A percentile compares a stretch with the other conserved stretches of the same genome.
These are phyloP conservation scores for Cryptoprocta ferox DNA, from an alignment of 2,797 vertebrate species.

Conservation along the genomic window DNA sequence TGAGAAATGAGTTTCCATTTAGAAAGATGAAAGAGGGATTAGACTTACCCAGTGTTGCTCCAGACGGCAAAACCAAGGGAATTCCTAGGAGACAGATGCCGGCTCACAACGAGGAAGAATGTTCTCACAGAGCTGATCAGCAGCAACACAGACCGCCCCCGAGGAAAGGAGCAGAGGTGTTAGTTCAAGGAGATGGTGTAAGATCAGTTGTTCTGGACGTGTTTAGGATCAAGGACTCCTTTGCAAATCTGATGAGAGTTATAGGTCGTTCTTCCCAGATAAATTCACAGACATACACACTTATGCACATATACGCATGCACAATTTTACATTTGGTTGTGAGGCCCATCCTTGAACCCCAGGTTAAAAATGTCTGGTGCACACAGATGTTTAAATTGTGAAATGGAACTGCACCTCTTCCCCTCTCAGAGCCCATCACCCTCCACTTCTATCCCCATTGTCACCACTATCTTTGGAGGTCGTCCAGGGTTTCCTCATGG, in stretches of 20 bases:
- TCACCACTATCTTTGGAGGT: not conserved
- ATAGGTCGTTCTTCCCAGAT: not conserved
- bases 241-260: constrained; percentile 26
- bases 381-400: not conserved
- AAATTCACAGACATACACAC: not conserved
- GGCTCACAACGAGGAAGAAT: not conserved
- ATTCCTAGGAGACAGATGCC: not conserved
- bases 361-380: not conserved
- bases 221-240: not conserved
- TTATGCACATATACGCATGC: not conserved
- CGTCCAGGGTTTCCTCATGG: not conserved
- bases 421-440: not conserved
- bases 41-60: not conserved
- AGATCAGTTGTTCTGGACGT: not conserved
- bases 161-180: not conserved
- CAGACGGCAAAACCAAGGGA: not conserved
- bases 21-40: constrained; percentile 50
- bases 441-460: not conserved
- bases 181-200: not conserved
- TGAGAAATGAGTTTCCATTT: constrained; percentile 58
- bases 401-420: not conserved
- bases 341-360: not conserved
- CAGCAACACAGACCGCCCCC: not conserved
- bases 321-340: not conserved
- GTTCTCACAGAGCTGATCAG: not conserved